Evolutionary conservation across 2,888 invertebrate species (phyloP).

Genomic region (Thymelicus sylvestris): DNA sequence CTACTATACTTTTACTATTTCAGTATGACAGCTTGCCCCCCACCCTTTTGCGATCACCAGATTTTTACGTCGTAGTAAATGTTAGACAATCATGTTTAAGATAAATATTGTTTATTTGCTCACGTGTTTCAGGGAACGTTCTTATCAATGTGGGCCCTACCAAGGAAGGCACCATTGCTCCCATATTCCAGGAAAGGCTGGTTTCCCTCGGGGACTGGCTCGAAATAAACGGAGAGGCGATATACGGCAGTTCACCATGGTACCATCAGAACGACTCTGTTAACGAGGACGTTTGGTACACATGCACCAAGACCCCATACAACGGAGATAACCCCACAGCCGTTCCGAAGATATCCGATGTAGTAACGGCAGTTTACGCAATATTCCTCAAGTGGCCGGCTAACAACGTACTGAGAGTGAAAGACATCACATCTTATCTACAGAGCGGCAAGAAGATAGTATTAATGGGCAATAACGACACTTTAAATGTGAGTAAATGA

Average conservation of each 20-base stretch:
- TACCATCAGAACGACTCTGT: slow-evolving; percentile 91
- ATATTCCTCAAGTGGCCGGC: slow-evolving; percentile 89
- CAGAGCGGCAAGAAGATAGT: slow-evolving; percentile 56
- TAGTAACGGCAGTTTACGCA: slow-evolving; percentile 85
- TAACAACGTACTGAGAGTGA: slow-evolving; percentile 72
- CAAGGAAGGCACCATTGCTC: slow-evolving; percentile 93
- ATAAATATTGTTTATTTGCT: neutral
- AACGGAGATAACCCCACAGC: slow-evolving; percentile 55
- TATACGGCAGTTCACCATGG: slow-evolving; percentile 93
- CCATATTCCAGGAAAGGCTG: slow-evolving; percentile 94
- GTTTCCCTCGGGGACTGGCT: slow-evolving; percentile 93
- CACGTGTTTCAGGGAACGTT: slow-evolving; percentile 86
- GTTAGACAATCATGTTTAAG: too few species aligned
- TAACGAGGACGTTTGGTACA: slow-evolving; percentile 90
- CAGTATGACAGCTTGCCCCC: too few species aligned
- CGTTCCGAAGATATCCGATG: slow-evolving; percentile 49
- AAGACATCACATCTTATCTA: slow-evolving; percentile 55
- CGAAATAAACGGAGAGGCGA: slow-evolving; percentile 93
- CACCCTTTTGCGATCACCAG: too few species aligned
- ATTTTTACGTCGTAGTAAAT: too few species aligned
- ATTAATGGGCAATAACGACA: slow-evolving; percentile 59
- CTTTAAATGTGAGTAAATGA: slow-evolving; percentile 57
- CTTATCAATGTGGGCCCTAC: slow-evolving; percentile 96
- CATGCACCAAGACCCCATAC: slow-evolving; percentile 62
- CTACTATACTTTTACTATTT: too few species aligned